phyloP scores from a whole-genome alignment of 2,888 invertebrate genomes.

The Cephus runcator region DNA sequence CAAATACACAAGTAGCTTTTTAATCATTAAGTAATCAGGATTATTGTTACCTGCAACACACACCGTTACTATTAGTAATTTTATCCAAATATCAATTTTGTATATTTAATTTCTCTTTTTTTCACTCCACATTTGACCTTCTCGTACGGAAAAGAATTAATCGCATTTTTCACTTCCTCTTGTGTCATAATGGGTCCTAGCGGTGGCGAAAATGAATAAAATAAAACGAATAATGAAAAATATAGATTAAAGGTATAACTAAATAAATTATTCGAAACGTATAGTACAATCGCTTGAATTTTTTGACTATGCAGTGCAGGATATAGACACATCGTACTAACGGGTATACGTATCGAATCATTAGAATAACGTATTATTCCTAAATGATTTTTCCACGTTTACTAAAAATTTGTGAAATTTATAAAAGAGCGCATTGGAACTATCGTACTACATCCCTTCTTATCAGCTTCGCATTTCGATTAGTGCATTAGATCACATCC shows the following conservation, averaged over 20 bases:
- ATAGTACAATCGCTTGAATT: slow-evolving; percentile 9
- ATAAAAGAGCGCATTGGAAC: neutral
- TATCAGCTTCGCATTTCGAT: slow-evolving; percentile 40
- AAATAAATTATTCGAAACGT: slow-evolving; percentile 51
- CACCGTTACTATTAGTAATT: neutral
- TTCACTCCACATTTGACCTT: slow-evolving; percentile 19
- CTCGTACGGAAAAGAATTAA: slow-evolving; percentile 28
- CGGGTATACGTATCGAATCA: slow-evolving; percentile 4
- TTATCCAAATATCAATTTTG: neutral
- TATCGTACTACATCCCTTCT: slow-evolving; percentile 29
- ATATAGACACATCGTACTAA: neutral
- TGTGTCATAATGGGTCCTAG: slow-evolving; percentile 34
- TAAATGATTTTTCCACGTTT: slow-evolving; percentile 9
- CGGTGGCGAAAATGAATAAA: slow-evolving; percentile 1
- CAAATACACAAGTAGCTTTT: slow-evolving; percentile 25
- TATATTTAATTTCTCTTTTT: slow-evolving; percentile 17
- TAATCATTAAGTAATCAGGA: slow-evolving; percentile 19
- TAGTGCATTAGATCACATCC: slow-evolving; percentile 36
- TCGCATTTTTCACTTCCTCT: slow-evolving; percentile 21
- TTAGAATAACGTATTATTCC: slow-evolving; percentile 10
- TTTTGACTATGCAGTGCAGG: neutral
- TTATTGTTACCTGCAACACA: neutral
- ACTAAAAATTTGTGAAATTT: neutral
- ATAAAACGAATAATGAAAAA: slow-evolving; percentile 13
- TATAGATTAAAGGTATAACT: slow-evolving; percentile 41